Evolutionary conservation across 2,113 vertebrate genomes (phyloP).

Genomic region (Ophthalmotilapia sp.): DNA sequence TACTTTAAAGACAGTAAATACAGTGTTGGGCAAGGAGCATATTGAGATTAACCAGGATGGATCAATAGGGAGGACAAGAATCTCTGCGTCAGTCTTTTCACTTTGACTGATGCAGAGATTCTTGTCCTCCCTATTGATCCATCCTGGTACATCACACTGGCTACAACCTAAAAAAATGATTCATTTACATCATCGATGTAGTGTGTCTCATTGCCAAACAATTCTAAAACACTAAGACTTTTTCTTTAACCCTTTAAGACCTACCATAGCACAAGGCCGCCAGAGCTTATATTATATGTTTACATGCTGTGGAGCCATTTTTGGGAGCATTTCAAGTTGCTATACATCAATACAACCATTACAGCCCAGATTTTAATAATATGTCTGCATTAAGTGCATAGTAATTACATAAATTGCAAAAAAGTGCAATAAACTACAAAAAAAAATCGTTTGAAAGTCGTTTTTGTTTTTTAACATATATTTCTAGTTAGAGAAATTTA

Average conservation of each 20-base stretch:
- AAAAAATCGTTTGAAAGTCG: too few relatives aligned
- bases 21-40: not conserved
- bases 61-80: not conserved
- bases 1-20: constrained; percentile 24
- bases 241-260: not conserved
- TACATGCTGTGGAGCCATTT: too few relatives aligned
- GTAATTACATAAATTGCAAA: too few relatives aligned
- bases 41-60: not conserved
- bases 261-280: too few relatives aligned
- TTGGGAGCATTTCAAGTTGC: too few relatives aligned
- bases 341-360: too few relatives aligned
- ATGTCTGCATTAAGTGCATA: too few relatives aligned
- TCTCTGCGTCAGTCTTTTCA: not conserved
- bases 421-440: too few relatives aligned
- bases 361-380: too few relatives aligned
- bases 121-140: not conserved
- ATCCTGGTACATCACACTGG: not conserved
- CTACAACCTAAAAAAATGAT: not conserved
- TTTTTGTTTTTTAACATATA: too few relatives aligned
- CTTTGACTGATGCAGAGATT: constrained; percentile 1
- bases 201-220: not conserved
- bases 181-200: not conserved
- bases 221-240: not conserved
- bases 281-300: too few relatives aligned
- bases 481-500: too few relatives aligned